Conservation (phyloP, 2,113 vertebrate species). For the Calcarius ornatus region DNA sequence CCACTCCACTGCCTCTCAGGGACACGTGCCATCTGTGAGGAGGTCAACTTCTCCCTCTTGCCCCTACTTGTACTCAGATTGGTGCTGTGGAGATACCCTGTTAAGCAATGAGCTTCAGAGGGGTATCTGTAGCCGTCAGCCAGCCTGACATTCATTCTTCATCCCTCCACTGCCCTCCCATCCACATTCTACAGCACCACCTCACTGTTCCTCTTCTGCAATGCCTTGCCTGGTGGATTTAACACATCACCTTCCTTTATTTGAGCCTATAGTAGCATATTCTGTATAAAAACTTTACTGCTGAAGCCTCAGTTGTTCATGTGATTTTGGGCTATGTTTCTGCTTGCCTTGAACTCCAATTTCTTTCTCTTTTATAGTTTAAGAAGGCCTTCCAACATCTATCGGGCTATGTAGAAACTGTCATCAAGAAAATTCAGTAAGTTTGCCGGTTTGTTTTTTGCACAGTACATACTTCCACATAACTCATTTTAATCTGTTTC, state of each 20-base stretch:
- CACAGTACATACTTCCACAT: neutral
- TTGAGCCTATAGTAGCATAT: neutral
- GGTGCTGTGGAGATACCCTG: rapidly evolving
- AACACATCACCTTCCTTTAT: neutral
- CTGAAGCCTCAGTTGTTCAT: neutral
- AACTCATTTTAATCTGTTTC: neutral
- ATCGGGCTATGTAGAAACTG: rapidly evolving
- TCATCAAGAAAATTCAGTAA: conserved; percentile 58
- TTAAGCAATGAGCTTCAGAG: neutral
- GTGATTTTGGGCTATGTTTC: neutral
- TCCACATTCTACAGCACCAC: neutral
- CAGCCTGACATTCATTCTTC: neutral
- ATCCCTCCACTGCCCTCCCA: neutral
- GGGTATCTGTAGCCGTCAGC: neutral
- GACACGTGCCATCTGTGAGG: neutral
- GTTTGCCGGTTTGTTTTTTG: neutral
- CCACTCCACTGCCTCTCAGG: neutral
- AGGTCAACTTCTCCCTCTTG: neutral
- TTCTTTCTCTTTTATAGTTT: conserved; percentile 63
- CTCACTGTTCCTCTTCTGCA: neutral
- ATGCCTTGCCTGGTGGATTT: neutral
- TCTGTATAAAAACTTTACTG: neutral
- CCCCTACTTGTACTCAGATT: neutral
- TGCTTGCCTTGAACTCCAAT: neutral
- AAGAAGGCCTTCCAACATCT: rapidly evolving